phyloP scores from a whole-genome alignment of 2,888 invertebrate genomes.

The Nomada goodeniana region DNA sequence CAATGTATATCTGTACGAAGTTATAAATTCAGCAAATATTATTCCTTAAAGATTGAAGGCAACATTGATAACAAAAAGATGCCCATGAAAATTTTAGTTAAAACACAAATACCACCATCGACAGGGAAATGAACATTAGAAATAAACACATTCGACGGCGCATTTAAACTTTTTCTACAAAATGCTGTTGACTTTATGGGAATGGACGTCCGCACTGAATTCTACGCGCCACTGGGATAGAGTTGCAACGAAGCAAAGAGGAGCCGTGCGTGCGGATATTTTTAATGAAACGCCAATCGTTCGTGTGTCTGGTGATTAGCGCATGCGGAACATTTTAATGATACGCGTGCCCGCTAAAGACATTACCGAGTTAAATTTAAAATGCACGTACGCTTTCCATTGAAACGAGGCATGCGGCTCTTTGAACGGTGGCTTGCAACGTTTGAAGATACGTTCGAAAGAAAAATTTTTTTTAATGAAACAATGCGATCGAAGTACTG shows the following conservation, averaged over 20 bases:
- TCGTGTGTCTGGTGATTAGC: constrained; percentile 61
- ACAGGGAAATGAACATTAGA: too few relatives aligned
- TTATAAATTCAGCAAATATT: too few relatives aligned
- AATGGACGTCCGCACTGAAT: neutral
- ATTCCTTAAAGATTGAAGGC: too few relatives aligned
- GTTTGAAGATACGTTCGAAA: constrained; percentile 7
- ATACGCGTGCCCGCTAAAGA: constrained; percentile 45
- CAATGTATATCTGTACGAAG: too few relatives aligned
- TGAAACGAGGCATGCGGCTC: constrained; percentile 30
- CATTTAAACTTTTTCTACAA: too few relatives aligned
- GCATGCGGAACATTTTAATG: constrained; percentile 61
- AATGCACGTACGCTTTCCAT: constrained; percentile 46
- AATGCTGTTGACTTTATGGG: neutral
- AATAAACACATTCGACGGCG: too few relatives aligned
- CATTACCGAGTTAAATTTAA: constrained; percentile 49
- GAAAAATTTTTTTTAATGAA: constrained; percentile 13
- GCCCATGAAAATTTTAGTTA: too few relatives aligned
- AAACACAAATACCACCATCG: too few relatives aligned
- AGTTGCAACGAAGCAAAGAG: constrained; percentile 48
- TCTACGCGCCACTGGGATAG: constrained; percentile 27
- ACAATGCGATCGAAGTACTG: neutral
- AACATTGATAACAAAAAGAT: too few relatives aligned
- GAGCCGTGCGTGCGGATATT: constrained; percentile 55
- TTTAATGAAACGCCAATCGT: constrained; percentile 55
- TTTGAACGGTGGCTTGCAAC: constrained; percentile 16